Percentiles rank a stretch among this genome's conserved stretches.
Conservation (phyloP, 2,888 invertebrate genomes). For the Emmelina monodactyla region DNA sequence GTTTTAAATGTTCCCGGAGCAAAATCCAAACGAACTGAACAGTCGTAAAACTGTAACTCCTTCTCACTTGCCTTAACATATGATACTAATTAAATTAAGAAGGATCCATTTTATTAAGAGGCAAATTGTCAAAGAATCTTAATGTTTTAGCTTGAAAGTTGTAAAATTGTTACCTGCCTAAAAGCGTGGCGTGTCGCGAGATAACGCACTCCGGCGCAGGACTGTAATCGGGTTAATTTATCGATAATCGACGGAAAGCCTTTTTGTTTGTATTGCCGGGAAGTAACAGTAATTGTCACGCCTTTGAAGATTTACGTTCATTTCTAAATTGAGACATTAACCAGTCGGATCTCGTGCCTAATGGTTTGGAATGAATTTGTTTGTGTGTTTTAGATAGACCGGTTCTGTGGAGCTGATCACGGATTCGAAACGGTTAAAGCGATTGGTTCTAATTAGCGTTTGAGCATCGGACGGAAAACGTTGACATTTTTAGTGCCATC, state of each 20-base stretch:
- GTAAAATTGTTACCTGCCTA: conserved; percentile 53
- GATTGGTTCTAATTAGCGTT: conserved; percentile 24
- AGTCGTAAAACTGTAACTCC: too few species aligned
- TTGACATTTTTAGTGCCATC: conserved; percentile 1
- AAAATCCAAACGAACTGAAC: too few species aligned
- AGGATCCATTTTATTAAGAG: conserved; percentile 27
- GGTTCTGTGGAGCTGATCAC: conserved; percentile 21
- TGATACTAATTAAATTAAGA: neutral
- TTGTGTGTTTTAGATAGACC: conserved; percentile 53
- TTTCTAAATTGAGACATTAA: conserved; percentile 67
- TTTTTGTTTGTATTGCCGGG: conserved; percentile 65
- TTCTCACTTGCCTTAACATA: too few species aligned
- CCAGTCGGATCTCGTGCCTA: conserved; percentile 64
- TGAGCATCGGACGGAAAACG: conserved; percentile 3
- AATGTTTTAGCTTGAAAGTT: conserved; percentile 37
- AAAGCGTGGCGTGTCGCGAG: conserved; percentile 61
- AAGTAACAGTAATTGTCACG: conserved; percentile 68
- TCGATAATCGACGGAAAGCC: conserved; percentile 66
- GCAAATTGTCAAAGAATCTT: conserved; percentile 54
- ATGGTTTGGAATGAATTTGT: conserved; percentile 65
- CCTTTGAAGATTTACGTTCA: conserved; percentile 66
- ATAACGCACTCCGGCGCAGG: conserved; percentile 55
- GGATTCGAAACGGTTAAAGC: neutral
- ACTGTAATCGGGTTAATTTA: conserved; percentile 66
- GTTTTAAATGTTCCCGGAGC: too few species aligned